Evolutionary conservation across 2,888 invertebrate species (phyloP), one percentile per base, ranked within the genome.

Genomic region (Cerastis rubricosa): DNA sequence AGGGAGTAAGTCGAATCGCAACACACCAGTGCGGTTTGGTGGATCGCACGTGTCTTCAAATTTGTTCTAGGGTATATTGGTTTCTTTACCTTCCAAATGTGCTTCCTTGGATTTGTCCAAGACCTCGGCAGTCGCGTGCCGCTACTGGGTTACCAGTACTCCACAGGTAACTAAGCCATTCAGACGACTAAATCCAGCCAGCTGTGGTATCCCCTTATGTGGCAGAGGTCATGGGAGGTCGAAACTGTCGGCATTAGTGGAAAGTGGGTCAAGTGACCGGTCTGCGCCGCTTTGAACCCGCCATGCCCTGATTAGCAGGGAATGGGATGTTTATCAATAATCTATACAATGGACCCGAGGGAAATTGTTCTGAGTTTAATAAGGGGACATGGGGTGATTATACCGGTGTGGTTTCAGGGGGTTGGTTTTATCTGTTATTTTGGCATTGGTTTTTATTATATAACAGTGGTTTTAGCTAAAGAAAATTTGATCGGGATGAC

Each of bases 191-290:
- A 66, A 71, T 65, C n/a, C 29, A 66, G 43, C 11, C 17, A n/a
- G 1, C 9, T 45, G 71, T 35, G 3, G 9, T n/a, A 8, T 0
- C 6, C 19, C 79, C n/a, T 45, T 71, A 29, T 22, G 29, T 64
- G 29, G 3, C 17, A 35, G 49, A 77, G 84, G 81, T 83, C 81
- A 57, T n/a, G 12, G 49, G 14, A 61, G 77, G 73, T 81, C 59
- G 22, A 12, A 68, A 51, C 85, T 65, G 71, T 47, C 69, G 54
- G 66, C 54, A 49, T 57, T 68, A 71, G 25, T 12, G 11, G 25
- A 81, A 40, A 81, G 57, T 71, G 45, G 82, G 82, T 81, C 77
- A 74, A 81, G 77, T 71, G 82, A 85, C 85, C 70, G 68, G 85
- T 69, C 72, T 71, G 66, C 51, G 67, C 0, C 54, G 59, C 57